Base-by-base conservation (phyloP, 2,113 vertebrate genomes). In the Columbina picui region DNA sequence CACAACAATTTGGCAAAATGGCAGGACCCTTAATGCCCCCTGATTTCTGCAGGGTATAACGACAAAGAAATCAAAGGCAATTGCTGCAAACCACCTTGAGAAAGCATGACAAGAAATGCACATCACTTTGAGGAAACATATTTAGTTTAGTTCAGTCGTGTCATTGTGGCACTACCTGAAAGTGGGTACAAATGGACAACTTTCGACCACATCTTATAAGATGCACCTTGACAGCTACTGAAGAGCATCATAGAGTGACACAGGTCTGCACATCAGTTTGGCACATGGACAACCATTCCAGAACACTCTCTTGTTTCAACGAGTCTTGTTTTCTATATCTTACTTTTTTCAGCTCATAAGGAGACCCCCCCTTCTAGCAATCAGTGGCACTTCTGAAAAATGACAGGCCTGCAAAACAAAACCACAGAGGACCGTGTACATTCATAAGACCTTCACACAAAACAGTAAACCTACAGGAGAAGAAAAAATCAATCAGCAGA, bases 81-180 rank as follows among this genome's bases (percentile, higher is more conserved):
- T 57, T 84, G 23, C 43, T 52, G n/a, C 82, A 39, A 64, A 17
- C 2, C 14, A 32, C 34, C 36, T n/a, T 71, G 27, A 92, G 56
- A 91, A 89, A 82, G 7, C 11, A 49, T 13, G 14, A 60, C 6
- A 17, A 59, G 52, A 56, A 82, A 84, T 49, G 4, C 7, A 26
- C 16, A 13, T 70, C 6, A 16, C 7, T 75, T 17, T 22, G 10
- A 9, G 9, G 7, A 45, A 78, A 19, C 2, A 6, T 32, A 11
- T 19, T 73, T 47, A 1, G 6, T 53, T 68, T 60, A 43, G 14
- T 22, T 26, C 1, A 0, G 17, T n/a, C 1, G 14, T 70, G 23
- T 49, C 34, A 32, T 1, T 34, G 10, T 9, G 26, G 2, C 26
- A 36, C 5, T 32, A 57, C 19, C 4, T 82, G 36, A 68, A 55